Evolutionary conservation across 2,113 vertebrate species (phyloP).

Genomic region (Paracanthobrama guichenoti): DNA sequence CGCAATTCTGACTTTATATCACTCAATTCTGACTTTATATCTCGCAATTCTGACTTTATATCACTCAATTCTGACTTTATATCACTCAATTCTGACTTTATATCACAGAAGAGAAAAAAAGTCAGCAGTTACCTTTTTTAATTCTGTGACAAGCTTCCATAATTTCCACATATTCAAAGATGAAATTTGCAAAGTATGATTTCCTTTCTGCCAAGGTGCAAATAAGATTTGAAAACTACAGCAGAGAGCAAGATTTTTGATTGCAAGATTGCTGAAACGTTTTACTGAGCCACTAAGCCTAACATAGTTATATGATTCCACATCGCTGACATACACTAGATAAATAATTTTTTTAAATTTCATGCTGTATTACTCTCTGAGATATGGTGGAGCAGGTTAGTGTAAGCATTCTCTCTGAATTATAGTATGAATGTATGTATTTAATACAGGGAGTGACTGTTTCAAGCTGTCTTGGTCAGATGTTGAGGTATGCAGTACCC

Average conservation of each 20-base stretch:
- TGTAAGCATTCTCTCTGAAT: not conserved
- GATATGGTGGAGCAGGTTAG: not conserved
- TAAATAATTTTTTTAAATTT: not conserved
- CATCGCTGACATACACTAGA: not conserved
- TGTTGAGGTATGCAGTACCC: constrained; percentile 67
- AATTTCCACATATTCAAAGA: not conserved
- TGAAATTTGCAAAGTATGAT: not conserved
- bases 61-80: too few relatives aligned
- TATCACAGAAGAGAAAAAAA: too few relatives aligned
- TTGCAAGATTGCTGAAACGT: not conserved
- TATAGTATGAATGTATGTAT: not conserved
- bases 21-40: too few relatives aligned
- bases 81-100: too few relatives aligned
- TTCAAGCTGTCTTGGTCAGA: not conserved
- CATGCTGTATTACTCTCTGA: not conserved
- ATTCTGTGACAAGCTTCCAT: too few relatives aligned
- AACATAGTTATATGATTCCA: not conserved
- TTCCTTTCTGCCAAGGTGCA: not conserved
- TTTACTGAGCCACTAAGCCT: not conserved
- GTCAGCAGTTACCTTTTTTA: too few relatives aligned
- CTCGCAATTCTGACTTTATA: too few relatives aligned
- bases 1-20: too few relatives aligned
- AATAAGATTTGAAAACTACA: not conserved
- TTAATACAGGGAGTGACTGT: not conserved
- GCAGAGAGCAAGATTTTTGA: not conserved